Evolutionary conservation across 2,113 vertebrate genomes (phyloP).

Genomic region (Salvator merianae): DNA sequence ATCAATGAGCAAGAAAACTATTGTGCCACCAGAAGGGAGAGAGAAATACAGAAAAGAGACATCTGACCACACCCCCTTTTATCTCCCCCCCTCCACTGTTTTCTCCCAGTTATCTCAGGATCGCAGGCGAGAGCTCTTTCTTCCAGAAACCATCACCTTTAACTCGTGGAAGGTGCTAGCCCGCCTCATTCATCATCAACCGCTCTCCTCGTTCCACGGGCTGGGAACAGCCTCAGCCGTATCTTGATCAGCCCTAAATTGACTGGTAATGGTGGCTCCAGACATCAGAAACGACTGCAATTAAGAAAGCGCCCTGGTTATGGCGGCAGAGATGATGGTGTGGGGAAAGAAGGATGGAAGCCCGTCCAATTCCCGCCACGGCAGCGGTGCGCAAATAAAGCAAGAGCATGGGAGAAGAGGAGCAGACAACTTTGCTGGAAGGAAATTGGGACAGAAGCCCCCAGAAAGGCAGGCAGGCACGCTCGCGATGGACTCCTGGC

Average conservation of each 20-base stretch:
- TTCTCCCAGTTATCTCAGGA: too few relatives aligned
- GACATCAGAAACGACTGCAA: conserved; percentile 55
- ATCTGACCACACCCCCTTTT: neutral
- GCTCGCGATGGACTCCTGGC: neutral
- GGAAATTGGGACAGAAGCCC: neutral
- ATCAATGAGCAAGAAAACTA: neutral
- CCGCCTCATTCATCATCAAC: conserved; percentile 62
- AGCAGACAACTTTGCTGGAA: neutral
- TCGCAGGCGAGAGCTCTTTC: conserved; percentile 23
- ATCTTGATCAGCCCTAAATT: conserved; percentile 58
- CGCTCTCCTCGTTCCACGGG: conserved; percentile 40
- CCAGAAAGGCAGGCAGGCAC: neutral
- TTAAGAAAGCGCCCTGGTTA: conserved; percentile 4
- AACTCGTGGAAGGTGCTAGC: conserved; percentile 39
- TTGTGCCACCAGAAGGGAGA: too few relatives aligned
- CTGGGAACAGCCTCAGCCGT: conserved; percentile 36
- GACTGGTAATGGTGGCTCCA: conserved; percentile 50
- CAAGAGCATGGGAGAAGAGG: too few relatives aligned
- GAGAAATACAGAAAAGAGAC: too few relatives aligned
- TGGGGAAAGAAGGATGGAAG: neutral
- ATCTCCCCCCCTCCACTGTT: too few relatives aligned
- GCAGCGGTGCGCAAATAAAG: too few relatives aligned
- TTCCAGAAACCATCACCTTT: conserved; percentile 39
- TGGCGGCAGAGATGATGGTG: conserved; percentile 26
- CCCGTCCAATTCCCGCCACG: too few relatives aligned